Evolutionary conservation across 2,888 invertebrate genomes (phyloP), one percentile per base, ranked within the genome.

Genomic region (Melolontha melolontha): DNA sequence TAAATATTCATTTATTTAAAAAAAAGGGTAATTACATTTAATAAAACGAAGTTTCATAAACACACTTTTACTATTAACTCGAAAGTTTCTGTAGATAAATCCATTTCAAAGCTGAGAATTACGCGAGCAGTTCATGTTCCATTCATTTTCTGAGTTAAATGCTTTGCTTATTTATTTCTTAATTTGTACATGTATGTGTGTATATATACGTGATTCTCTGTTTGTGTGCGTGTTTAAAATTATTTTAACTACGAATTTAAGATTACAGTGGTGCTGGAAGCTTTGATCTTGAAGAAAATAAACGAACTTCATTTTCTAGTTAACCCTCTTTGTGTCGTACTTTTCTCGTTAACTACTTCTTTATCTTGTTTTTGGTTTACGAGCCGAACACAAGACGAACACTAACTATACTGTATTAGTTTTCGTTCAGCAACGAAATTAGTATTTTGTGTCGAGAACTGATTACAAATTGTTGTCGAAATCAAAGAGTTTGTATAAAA

Each of bases 341-440:
- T 59, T 59, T 59, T 44, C 59, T 59, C 59, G 59, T 59, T 59
- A 59, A 59, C 59, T 59, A 59, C 44, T 59, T 59, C 59, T 59
- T 59, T 59, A 47, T 44, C 59, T 59, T 59, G 59, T 59, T 59
- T 59, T 59, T 59, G 59, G 59, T 47, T 44, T 22, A 27, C 47
- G 59, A 59, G 29, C 14, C 14, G 10, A 17, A 42, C 57, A 59
- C 40, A 47, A 59, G 29, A 39, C 59, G 27, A 47, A 44, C 44
- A 29, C 59, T 27, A 59, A 59, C 59, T 47, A 34, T 34, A 14
- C 11, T 34, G 59, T 34, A 59, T 59, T 59, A 59, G 47, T 47
- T 47, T 41, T 14, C 44, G 44, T 47, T 47, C 16, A 16, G 59
- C 59, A 44, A 12, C 14, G 29, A 40, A 44, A 59, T 59, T 59